A percentile compares a stretch with the other conserved stretches of the same genome.
Evolutionary conservation across 2,888 invertebrate species (phyloP).

Genomic region (Poecilobothrus nobilitatus): DNA sequence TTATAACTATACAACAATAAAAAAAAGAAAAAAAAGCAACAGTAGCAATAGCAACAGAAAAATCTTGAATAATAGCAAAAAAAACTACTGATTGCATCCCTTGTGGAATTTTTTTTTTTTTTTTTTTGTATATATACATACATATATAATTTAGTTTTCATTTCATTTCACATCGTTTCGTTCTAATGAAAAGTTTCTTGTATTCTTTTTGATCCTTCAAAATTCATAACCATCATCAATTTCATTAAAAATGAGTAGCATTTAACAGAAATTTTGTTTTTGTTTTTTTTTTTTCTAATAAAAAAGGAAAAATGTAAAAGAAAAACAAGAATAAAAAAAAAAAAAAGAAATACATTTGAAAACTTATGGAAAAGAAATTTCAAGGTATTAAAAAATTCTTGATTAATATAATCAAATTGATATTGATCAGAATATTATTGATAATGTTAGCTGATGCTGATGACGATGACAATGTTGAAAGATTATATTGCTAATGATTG

Average conservation of each 20-base stretch:
- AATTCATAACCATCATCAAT: not conserved
- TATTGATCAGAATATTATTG: too few species aligned
- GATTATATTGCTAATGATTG: not conserved
- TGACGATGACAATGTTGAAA: not conserved
- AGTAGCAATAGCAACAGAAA: too few species aligned
- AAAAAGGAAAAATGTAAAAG: too few species aligned
- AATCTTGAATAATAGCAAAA: too few species aligned
- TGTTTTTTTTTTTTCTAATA: too few species aligned
- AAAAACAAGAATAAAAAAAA: too few species aligned
- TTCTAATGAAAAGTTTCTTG: not conserved
- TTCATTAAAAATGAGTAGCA: conserved; percentile 1
- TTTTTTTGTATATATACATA: too few species aligned
- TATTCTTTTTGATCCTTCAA: not conserved
- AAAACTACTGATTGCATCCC: not conserved
- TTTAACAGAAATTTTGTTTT: not conserved
- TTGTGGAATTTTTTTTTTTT: not conserved
- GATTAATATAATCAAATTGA: too few species aligned
- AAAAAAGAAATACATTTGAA: not conserved
- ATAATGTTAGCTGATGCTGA: not conserved
- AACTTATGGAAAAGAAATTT: not conserved
- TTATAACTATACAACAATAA: too few species aligned
- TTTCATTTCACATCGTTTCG: not conserved
- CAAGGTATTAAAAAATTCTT: not conserved
- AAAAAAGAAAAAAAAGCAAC: too few species aligned
- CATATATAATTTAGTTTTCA: not conserved